A percentile compares a stretch with the other conserved stretches of the same genome.
These are phyloP conservation scores for Astreopora myriophthalma DNA, from an alignment of 64 coral and sea anemone species.

Conservation along the genomic window DNA sequence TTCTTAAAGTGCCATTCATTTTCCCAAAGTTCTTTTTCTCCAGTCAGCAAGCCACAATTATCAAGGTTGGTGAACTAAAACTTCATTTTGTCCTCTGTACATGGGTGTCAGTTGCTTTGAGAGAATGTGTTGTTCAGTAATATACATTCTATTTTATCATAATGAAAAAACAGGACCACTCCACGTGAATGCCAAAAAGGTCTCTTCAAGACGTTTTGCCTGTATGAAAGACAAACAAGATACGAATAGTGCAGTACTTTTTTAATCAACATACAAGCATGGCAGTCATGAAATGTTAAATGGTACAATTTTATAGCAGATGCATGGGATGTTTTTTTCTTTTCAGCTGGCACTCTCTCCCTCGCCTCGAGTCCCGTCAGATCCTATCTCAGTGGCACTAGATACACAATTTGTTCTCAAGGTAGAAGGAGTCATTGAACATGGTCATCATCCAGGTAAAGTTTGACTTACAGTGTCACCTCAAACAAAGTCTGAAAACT, in stretches of 20 bases:
- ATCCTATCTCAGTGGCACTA: conserved; percentile 73
- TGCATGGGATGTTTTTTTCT: background rate
- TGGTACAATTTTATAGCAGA: background rate
- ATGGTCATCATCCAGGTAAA: conserved; percentile 63
- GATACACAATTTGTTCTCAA: conserved; percentile 94
- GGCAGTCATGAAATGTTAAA: background rate
- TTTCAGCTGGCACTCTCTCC: conserved; percentile 90
- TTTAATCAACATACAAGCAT: too few relatives aligned
- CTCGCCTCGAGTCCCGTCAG: conserved; percentile 66
- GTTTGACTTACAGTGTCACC: background rate
- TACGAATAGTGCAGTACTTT: too few relatives aligned
- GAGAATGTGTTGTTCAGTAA: too few relatives aligned
- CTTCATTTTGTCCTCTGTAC: background rate
- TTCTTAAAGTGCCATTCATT: conserved; percentile 78
- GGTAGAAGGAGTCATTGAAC: conserved; percentile 91
- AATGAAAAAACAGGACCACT: too few relatives aligned
- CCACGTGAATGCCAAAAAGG: too few relatives aligned
- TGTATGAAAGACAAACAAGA: too few relatives aligned
- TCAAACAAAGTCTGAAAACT: too few relatives aligned
- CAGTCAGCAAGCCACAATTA: conserved; percentile 82
- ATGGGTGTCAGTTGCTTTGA: background rate
- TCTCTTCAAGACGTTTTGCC: too few relatives aligned
- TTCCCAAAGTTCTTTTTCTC: conserved; percentile 94
- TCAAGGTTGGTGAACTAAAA: conserved; percentile 75
- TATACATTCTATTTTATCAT: too few relatives aligned